These are phyloP conservation scores for Keiferia lycopersicella DNA, from an alignment of 2,888 invertebrate genomes.

Conservation along the genomic window DNA sequence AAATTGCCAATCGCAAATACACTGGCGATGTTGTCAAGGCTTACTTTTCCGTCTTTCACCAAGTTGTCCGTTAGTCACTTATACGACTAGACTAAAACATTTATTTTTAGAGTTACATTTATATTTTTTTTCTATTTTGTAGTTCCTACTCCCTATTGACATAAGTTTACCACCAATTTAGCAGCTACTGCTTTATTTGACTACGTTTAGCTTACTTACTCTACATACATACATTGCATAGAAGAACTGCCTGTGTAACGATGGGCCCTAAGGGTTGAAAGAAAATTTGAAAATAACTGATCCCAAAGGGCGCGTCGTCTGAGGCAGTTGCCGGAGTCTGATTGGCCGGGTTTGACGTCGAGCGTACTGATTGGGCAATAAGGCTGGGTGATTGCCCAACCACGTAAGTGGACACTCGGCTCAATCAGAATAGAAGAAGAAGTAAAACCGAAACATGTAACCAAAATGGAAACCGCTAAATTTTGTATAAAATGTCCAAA, in stretches of 20 bases:
- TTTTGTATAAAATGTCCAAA: slow-evolving; percentile 74
- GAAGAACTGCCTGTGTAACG: slow-evolving; percentile 59
- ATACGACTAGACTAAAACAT: slow-evolving; percentile 74
- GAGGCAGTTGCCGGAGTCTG: slow-evolving; percentile 63
- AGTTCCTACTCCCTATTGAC: slow-evolving; percentile 74
- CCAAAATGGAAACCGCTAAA: slow-evolving; percentile 38
- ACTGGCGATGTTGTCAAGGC: slow-evolving; percentile 72
- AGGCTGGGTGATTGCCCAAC: slow-evolving; percentile 88
- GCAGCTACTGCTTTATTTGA: slow-evolving; percentile 64
- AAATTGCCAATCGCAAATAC: slow-evolving; percentile 79
- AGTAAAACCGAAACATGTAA: slow-evolving; percentile 29
- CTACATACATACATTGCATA: slow-evolving; percentile 80
- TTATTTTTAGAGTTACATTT: slow-evolving; percentile 68
- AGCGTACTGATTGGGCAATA: slow-evolving; percentile 85
- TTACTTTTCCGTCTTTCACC: slow-evolving; percentile 79
- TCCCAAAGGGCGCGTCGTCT: slow-evolving; percentile 56
- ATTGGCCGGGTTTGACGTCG: slow-evolving; percentile 66
- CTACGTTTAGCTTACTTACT: slow-evolving; percentile 75
- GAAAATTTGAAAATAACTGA: slow-evolving; percentile 44
- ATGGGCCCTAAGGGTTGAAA: slow-evolving; percentile 55
- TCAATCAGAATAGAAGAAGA: slow-evolving; percentile 61
- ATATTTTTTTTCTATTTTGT: slow-evolving; percentile 66
- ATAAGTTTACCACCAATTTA: slow-evolving; percentile 80
- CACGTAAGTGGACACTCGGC: slow-evolving; percentile 81
- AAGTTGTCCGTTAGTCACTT: slow-evolving; percentile 77